Evolutionary conservation across 2,888 invertebrate genomes (phyloP).

Genomic region (Drosophila prostipennis): DNA sequence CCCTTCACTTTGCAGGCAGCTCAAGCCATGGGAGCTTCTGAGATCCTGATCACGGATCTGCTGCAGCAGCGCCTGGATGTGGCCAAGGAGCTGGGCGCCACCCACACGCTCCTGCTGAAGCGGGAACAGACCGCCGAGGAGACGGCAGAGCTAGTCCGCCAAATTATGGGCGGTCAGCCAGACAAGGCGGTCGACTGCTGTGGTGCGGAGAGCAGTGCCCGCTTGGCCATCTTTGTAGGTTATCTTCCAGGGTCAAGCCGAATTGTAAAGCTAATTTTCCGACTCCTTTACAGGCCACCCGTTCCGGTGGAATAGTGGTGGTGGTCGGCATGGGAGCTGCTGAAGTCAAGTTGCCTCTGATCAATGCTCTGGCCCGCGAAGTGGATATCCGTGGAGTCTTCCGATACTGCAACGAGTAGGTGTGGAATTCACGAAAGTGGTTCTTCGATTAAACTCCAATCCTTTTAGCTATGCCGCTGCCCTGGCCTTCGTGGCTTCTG

Average conservation of each 20-base stretch:
- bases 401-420: constrained; percentile 94
- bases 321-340: constrained; percentile 94
- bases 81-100: constrained; percentile 92
- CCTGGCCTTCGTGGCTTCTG: constrained; percentile 89
- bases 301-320: constrained; percentile 93
- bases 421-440: constrained; percentile 69
- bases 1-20: constrained; percentile 85
- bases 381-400: constrained; percentile 97
- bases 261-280: neutral
- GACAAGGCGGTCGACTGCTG: constrained; percentile 94
- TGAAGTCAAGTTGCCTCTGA: constrained; percentile 92
- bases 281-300: constrained; percentile 88
- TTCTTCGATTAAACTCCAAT: neutral
- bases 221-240: constrained; percentile 90
- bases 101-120: constrained; percentile 87
- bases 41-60: constrained; percentile 89
- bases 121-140: constrained; percentile 86
- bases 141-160: constrained; percentile 86
- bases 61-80: constrained; percentile 87
- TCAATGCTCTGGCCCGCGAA: constrained; percentile 92
- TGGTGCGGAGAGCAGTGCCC: constrained; percentile 91
- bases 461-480: constrained; percentile 90
- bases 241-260: fast-evolving
- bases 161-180: constrained; percentile 87
- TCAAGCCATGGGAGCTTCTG: constrained; percentile 93